Conservation (phyloP, 2,797 vertebrate genomes). For the Chloroceryle inda region DNA sequence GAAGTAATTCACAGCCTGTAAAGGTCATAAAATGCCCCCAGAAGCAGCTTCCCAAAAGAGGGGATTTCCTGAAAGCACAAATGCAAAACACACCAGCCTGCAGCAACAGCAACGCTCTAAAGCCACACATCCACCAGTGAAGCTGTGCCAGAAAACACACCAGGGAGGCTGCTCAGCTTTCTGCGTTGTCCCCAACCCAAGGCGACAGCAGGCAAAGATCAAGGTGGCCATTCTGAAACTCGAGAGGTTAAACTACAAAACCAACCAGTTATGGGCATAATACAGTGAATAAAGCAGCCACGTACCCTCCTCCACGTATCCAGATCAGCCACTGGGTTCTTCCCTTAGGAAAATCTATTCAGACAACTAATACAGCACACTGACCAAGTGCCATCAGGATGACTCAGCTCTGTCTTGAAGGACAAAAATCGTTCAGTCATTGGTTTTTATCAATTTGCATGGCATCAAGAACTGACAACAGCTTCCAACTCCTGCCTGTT, state of each 20-base stretch:
- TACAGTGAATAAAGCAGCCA: neutral
- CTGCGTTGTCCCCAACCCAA: fast-evolving
- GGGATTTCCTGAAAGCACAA: constrained; percentile 35
- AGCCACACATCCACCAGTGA: neutral
- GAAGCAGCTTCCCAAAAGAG: constrained; percentile 4
- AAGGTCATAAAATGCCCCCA: constrained; percentile 33
- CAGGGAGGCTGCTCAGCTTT: fast-evolving
- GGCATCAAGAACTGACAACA: neutral
- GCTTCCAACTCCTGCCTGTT: neutral
- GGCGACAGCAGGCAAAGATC: fast-evolving
- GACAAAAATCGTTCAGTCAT: neutral
- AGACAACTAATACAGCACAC: neutral
- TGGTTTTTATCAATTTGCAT: neutral
- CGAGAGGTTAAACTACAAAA: neutral
- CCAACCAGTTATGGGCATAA: neutral
- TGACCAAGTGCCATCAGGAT: neutral
- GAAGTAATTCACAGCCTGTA: neutral
- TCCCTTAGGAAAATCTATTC: neutral
- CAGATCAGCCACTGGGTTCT: neutral
- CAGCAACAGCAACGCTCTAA: neutral
- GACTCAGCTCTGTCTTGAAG: neutral
- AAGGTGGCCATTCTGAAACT: neutral
- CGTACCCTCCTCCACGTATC: neutral
- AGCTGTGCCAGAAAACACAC: neutral
- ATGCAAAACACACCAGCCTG: neutral